Evolutionary conservation across 2,113 vertebrate species (phyloP), one percentile per base, ranked within the genome.

Genomic region (Polypterus senegalus): DNA sequence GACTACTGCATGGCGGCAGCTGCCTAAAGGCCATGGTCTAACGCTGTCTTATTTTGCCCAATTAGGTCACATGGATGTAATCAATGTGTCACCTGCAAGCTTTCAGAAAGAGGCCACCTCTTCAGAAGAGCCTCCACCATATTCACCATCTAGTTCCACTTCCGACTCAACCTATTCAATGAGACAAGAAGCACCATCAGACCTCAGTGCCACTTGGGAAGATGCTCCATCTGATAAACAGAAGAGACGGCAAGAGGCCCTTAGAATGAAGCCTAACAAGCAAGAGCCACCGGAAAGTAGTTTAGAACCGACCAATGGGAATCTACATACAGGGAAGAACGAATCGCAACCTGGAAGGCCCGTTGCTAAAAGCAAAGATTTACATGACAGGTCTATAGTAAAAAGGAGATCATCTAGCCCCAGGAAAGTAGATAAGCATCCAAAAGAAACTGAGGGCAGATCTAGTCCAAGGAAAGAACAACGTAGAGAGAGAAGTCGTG

Each of bases 11-110:
- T 27, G 27, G 27, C 27, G 27, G 27, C 27, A 27, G 27, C 54
- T 5, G 61, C 63, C 59, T 64, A 70, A 67, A 66, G 57, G 47
- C 65, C 6, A 6, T 64, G 64, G 70, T 68, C 43, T 59, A 4
- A 54, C 7, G 59, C 6, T 9, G 27, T 74, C 60, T 67, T 9
- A 46, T 60, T 76, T 66, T 64, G 43, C 75, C 78, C 11, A 0
- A 56, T 75, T 89, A 96, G 89, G 84, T 79, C 83, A 82, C 67
- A 84, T 87, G 86, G 89, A 92, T 73, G 81, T 77, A 82, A 80
- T 68, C 67, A 85, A 71, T 77, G 80, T 83, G 77, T 76, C 83
- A 75, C 84, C 86, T 67, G 81, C 88, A 79, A 85, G 74, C 81
- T 86, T 94, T 74, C 67, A 75, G 66, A 78, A 78, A 74, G 69